Conservation (phyloP, 2,888 invertebrate species). For the Salpingus planirostris region DNA sequence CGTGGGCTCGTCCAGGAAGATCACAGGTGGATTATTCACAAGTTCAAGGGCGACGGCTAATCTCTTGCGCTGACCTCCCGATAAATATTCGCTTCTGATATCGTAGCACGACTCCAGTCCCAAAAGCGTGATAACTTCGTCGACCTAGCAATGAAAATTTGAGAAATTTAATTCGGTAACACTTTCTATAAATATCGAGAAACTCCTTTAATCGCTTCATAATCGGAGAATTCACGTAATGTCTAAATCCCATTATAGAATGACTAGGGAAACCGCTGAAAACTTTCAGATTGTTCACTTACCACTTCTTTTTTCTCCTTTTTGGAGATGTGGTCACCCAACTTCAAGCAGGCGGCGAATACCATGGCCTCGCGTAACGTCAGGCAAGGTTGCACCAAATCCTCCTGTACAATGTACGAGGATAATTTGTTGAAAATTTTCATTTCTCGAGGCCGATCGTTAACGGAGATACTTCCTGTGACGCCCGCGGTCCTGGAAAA, state of each 20-base stretch:
- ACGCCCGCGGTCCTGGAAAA: constrained; percentile 46
- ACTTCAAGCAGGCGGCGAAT: constrained; percentile 65
- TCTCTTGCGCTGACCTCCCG: constrained; percentile 71
- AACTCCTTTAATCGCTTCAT: too few relatives aligned
- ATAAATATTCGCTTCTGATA: constrained; percentile 57
- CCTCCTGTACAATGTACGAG: constrained; percentile 77
- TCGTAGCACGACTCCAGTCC: constrained; percentile 57
- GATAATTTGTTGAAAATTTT: constrained; percentile 64
- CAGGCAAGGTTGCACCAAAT: constrained; percentile 59
- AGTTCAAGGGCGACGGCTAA: constrained; percentile 69
- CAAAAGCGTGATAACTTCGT: constrained; percentile 63
- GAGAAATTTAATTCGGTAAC: not conserved
- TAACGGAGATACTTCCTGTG: constrained; percentile 58
- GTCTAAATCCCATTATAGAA: too few relatives aligned
- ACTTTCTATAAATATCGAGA: not conserved
- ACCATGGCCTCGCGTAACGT: constrained; percentile 67
- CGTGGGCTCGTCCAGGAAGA: constrained; percentile 75
- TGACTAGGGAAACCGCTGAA: too few relatives aligned
- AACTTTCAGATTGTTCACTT: too few relatives aligned
- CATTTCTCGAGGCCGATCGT: constrained; percentile 58
- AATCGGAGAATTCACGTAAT: too few relatives aligned
- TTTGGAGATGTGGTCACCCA: constrained; percentile 50
- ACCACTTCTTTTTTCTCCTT: constrained; percentile 57
- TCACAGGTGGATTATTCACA: constrained; percentile 74
- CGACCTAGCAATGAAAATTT: constrained; percentile 47